Conservation (phyloP, 2,113 vertebrate genomes). For the Melanostigma gelatinosum region DNA sequence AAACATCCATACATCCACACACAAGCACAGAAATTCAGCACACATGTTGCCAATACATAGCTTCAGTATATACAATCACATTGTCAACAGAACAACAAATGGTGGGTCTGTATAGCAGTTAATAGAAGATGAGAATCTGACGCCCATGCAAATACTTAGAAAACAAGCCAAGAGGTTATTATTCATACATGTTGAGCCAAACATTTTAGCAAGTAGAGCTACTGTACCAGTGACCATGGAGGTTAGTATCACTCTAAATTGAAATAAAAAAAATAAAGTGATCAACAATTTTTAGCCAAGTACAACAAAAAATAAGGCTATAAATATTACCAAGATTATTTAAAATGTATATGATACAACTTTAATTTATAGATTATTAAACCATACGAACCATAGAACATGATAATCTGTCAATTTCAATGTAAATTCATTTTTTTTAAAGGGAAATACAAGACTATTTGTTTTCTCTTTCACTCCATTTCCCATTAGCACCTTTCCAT, state of each 20-base stretch:
- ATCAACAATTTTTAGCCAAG: not conserved
- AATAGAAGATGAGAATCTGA: slow-evolving; percentile 69
- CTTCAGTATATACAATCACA: slow-evolving; percentile 22
- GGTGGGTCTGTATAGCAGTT: slow-evolving; percentile 65
- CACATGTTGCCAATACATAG: slow-evolving; percentile 14
- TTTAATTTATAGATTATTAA: not conserved
- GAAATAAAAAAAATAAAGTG: not conserved
- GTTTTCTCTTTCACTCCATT: not conserved
- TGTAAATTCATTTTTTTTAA: not conserved
- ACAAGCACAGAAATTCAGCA: slow-evolving; percentile 21
- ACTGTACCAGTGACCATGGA: not conserved
- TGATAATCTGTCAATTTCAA: not conserved
- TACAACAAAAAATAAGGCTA: not conserved
- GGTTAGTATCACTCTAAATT: slow-evolving; percentile 29
- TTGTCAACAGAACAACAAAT: slow-evolving; percentile 53
- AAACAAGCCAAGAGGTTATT: slow-evolving; percentile 65
- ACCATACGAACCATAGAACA: not conserved
- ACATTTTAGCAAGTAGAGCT: slow-evolving; percentile 35
- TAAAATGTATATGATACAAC: not conserved
- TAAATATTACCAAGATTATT: not conserved
- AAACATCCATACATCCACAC: slow-evolving; percentile 27
- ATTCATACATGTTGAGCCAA: slow-evolving; percentile 50
- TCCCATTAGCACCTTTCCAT: not conserved
- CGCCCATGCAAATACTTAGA: slow-evolving; percentile 76
- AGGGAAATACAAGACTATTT: not conserved